Evolutionary conservation across 2,113 vertebrate genomes (phyloP).

Genomic region (Psittacula cyanocephala): DNA sequence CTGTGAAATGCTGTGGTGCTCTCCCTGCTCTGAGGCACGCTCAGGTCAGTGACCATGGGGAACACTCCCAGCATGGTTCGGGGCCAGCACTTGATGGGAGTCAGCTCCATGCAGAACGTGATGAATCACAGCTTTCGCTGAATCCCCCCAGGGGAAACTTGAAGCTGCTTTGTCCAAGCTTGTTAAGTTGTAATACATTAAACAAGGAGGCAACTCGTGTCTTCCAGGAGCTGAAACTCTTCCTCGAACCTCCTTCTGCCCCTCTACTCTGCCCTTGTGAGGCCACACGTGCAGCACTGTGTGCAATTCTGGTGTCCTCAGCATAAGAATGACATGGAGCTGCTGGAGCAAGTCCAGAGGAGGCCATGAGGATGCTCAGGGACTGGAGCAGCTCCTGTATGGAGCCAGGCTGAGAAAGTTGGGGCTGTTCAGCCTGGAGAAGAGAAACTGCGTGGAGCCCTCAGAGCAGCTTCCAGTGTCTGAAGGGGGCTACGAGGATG

Average conservation of each 20-base stretch:
- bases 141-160: background rate
- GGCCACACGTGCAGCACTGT: background rate
- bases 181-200: background rate
- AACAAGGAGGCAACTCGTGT: background rate
- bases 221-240: background rate
- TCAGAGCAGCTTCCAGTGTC: no score
- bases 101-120: background rate
- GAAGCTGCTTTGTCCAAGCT: background rate
- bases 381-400: background rate
- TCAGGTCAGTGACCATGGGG: background rate
- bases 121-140: background rate
- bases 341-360: background rate
- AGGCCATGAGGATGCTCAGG: background rate
- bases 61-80: rapidly evolving
- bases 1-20: background rate
- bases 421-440: no score
- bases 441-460: no score
- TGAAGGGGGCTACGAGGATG: no score
- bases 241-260: background rate
- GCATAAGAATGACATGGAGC: background rate
- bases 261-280: background rate
- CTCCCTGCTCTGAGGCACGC: rapidly evolving
- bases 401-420: no score
- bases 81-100: background rate
- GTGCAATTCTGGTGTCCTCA: background rate